Conservation (phyloP, 2,113 vertebrate species). For the Potamarius usumacintae region DNA sequence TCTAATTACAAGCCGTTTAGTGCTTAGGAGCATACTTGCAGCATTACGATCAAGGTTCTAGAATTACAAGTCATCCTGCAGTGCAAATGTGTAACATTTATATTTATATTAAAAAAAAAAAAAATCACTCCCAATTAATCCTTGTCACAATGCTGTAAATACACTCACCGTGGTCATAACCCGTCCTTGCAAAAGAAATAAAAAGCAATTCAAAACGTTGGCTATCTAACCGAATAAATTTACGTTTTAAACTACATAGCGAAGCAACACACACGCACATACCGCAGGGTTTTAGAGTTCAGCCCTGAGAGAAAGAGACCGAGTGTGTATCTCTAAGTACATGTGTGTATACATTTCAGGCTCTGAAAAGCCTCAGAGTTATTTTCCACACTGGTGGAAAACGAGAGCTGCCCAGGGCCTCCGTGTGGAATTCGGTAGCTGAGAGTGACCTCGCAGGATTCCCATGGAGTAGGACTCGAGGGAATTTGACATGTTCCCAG, state of each 20-base stretch:
- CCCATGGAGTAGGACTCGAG: background rate
- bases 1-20: background rate
- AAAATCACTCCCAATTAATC: background rate
- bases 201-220: background rate
- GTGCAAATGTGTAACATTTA: background rate
- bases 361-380: constrained; percentile 1
- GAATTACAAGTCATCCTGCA: background rate
- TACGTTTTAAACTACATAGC: background rate
- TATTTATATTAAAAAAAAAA: no score
- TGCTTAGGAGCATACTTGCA: no score
- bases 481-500: background rate
- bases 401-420: background rate
- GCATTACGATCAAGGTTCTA: background rate
- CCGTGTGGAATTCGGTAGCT: constrained; percentile 23
- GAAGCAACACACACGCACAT: background rate
- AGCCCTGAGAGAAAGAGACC: background rate
- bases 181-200: background rate
- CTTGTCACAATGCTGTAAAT: background rate
- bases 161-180: background rate
- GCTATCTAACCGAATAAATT: background rate
- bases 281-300: background rate
- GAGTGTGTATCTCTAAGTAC: no score
- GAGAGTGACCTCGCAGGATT: background rate
- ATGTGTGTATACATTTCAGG: background rate
- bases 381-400: constrained; percentile 31